Conservation (phyloP, 2,888 invertebrate species). For the Odontothrips loti region DNA sequence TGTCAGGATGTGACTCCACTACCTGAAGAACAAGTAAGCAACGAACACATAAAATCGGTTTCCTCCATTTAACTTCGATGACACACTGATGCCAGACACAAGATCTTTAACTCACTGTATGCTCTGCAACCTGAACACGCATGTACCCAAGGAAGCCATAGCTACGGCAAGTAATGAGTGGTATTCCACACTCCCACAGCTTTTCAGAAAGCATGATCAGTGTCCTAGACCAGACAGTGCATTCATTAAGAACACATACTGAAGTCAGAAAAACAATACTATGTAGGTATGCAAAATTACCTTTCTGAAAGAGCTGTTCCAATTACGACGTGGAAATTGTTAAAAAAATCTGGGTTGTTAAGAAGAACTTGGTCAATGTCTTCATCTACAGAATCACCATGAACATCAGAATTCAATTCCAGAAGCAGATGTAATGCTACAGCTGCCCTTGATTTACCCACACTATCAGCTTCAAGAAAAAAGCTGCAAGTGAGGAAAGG, state of each 20-base stretch:
- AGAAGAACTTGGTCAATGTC: slow-evolving; percentile 76
- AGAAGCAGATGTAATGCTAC: slow-evolving; percentile 74
- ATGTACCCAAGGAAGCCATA: slow-evolving; percentile 91
- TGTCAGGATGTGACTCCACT: slow-evolving; percentile 93
- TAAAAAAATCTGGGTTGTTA: slow-evolving; percentile 84
- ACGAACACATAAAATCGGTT: not conserved
- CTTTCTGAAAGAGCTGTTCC: slow-evolving; percentile 72
- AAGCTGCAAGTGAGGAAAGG: slow-evolving; percentile 58
- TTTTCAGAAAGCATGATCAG: slow-evolving; percentile 69
- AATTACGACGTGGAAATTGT: slow-evolving; percentile 80
- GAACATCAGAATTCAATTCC: slow-evolving; percentile 89
- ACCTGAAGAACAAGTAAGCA: slow-evolving; percentile 50
- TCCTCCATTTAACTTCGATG: not conserved
- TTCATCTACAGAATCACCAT: slow-evolving; percentile 89
- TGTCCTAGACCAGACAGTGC: slow-evolving; percentile 50
- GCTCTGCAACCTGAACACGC: slow-evolving; percentile 65
- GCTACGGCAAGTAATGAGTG: slow-evolving; percentile 79
- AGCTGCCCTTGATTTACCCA: slow-evolving; percentile 80
- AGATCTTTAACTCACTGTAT: slow-evolving; percentile 37
- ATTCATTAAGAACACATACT: slow-evolving; percentile 18
- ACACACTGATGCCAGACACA: not conserved
- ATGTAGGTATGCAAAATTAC: slow-evolving; percentile 38
- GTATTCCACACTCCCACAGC: slow-evolving; percentile 80
- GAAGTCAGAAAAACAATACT: slow-evolving; percentile 40
- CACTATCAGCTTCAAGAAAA: slow-evolving; percentile 76